Evolutionary conservation across 2,113 vertebrate genomes (phyloP), one percentile per base, ranked within the genome.

Genomic region (Symphodus melops): DNA sequence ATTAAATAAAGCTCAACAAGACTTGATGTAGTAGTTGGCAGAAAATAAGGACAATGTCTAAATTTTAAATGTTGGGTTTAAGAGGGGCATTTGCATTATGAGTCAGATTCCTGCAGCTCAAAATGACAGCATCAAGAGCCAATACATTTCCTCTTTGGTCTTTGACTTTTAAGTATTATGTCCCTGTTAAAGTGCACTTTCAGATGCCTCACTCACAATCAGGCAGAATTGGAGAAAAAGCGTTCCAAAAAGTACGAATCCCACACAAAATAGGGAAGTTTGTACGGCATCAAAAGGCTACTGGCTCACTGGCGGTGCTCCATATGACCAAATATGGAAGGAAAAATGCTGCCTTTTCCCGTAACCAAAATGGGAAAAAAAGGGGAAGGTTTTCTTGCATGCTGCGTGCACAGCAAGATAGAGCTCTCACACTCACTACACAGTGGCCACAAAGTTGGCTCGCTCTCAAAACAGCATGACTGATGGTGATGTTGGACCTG

Each of bases 281-380:
- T 93, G 89, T 89, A 89, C 80, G 60, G 90, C 92, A 93, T 94
- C 92, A 93, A 94, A 93, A 90, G 88, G 90, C 91, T 92, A 89
- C 90, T 91, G 93, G 93, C 94, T 86, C 78, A 73, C 88, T 94
- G 93, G 94, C 92, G 9, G 77, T 20, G 86, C 90, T 94, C 93
- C 92, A 93, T 85, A 93, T 95, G 93, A 92, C 94, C 94, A 95
- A 92, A 95, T 95, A 95, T 94, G 94, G 94, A 93, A 91, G 82
- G 88, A 93, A 94, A 94, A 94, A 93, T 91, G 90, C 90, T 87
- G 92, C 90, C 91, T 93, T 93, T 94, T 94, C 94, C 93, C 93
- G 93, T 93, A 94, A 94, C 89, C 92, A 93, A 91, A 89, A 88
- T 86, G 83, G 90, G 92, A 84, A 36, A 68, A 53, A 33, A 44